Percentiles rank a stretch among this genome's conserved stretches.
phyloP scores from a whole-genome alignment of 2,113 vertebrate species.

The Jacana jacana region DNA sequence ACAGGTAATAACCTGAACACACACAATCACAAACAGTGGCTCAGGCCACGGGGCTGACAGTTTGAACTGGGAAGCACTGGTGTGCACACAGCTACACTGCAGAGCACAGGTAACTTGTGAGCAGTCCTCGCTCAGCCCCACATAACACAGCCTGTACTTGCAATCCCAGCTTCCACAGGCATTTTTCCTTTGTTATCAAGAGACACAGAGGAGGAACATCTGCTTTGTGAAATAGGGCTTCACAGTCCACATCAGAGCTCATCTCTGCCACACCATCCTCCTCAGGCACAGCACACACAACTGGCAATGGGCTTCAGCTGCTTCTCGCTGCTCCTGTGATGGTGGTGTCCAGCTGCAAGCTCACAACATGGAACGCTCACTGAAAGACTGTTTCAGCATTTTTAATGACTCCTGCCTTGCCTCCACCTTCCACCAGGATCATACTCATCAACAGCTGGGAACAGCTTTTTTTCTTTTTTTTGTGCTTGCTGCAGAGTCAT shows the following conservation, averaged over 20 bases:
- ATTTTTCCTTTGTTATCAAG: background rate
- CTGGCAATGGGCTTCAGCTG: background rate
- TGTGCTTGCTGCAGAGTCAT: background rate
- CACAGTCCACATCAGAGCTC: background rate
- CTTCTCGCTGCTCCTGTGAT: background rate
- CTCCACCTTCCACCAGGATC: conserved; percentile 22
- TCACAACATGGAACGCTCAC: background rate
- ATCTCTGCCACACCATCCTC: background rate
- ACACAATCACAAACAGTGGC: accelerated
- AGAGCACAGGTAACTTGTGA: background rate
- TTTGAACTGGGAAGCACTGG: background rate
- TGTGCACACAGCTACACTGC: accelerated
- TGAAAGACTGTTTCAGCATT: background rate
- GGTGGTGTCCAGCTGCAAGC: background rate
- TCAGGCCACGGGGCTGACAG: background rate
- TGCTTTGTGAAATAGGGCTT: background rate
- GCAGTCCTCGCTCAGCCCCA: background rate
- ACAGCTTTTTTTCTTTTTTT: background rate
- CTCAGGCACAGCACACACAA: background rate
- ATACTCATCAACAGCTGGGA: conserved; percentile 24
- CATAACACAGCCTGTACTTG: background rate
- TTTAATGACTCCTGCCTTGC: background rate
- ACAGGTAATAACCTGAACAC: background rate
- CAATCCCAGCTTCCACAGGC: background rate
- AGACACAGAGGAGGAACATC: background rate